Evolutionary conservation across 2,888 invertebrate species (phyloP).

Genomic region (Athrips mouffetella): DNA sequence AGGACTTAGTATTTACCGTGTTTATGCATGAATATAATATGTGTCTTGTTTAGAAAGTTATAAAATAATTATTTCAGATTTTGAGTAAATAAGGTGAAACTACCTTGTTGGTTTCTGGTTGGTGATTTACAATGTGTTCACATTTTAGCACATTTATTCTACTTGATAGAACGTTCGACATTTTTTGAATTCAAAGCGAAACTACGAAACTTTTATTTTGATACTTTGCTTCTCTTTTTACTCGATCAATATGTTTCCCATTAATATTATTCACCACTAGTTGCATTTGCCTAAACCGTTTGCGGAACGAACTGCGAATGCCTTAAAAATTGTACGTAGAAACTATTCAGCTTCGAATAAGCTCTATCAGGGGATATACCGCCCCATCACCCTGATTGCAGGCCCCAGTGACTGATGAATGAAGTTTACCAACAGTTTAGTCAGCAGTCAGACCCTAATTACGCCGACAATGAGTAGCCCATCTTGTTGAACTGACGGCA

Average conservation of each 20-base stretch:
- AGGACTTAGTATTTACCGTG: not conserved
- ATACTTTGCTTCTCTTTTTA: no score
- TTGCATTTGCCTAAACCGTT: not conserved
- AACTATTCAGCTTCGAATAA: not conserved
- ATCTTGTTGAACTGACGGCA: not conserved
- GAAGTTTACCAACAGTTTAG: not conserved
- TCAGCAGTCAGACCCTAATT: conserved; percentile 3
- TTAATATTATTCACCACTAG: no score
- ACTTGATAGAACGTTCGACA: no score
- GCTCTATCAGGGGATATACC: not conserved
- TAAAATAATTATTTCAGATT: not conserved
- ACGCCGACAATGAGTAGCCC: not conserved
- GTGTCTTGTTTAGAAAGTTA: conserved; percentile 6
- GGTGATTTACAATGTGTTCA: not conserved
- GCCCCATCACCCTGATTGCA: not conserved
- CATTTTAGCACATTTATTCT: no score
- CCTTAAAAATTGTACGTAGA: not conserved
- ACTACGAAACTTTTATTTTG: no score
- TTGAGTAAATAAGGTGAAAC: not conserved
- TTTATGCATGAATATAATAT: conserved; percentile 12
- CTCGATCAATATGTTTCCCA: no score
- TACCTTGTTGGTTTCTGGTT: not conserved
- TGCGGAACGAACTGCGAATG: not conserved
- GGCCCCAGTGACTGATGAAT: conserved; percentile 2
- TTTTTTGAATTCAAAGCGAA: no score